Conservation (phyloP, 2,113 vertebrate genomes). For the Seriola dumerili region DNA sequence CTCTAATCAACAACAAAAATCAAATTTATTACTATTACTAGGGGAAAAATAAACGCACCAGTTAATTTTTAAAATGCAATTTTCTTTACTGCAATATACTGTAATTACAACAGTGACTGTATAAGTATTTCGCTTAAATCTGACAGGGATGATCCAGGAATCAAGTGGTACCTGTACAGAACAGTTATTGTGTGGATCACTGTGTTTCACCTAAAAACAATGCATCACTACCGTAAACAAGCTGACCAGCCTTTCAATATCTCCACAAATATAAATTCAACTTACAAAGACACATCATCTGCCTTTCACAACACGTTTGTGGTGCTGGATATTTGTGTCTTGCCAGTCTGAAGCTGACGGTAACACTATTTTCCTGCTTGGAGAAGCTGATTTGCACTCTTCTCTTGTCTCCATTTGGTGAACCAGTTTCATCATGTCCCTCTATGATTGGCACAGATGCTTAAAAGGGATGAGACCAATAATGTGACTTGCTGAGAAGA, state of each 20-base stretch:
- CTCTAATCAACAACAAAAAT: neutral
- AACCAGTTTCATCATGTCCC: constrained; percentile 15
- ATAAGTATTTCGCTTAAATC: neutral
- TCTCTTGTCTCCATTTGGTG: constrained; percentile 8
- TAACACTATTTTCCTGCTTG: neutral
- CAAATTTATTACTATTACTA: neutral
- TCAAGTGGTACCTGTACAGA: neutral
- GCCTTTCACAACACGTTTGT: neutral
- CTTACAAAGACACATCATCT: neutral
- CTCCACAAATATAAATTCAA: neutral
- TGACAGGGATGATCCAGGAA: neutral
- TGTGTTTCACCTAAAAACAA: neutral
- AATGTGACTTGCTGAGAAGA: constrained; percentile 19
- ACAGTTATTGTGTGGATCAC: neutral
- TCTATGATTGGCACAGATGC: constrained; percentile 48
- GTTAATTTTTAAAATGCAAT: neutral
- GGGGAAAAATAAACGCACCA: no score
- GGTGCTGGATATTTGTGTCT: constrained; percentile 1
- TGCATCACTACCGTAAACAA: constrained; percentile 2
- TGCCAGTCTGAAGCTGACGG: constrained; percentile 1
- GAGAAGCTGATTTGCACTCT: constrained; percentile 3
- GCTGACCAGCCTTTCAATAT: neutral
- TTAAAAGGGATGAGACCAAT: constrained; percentile 26
- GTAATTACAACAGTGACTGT: neutral
- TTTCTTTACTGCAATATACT: neutral